Base-by-base conservation (phyloP, 2,797 vertebrate genomes). In the Hafferia zeledoni region DNA sequence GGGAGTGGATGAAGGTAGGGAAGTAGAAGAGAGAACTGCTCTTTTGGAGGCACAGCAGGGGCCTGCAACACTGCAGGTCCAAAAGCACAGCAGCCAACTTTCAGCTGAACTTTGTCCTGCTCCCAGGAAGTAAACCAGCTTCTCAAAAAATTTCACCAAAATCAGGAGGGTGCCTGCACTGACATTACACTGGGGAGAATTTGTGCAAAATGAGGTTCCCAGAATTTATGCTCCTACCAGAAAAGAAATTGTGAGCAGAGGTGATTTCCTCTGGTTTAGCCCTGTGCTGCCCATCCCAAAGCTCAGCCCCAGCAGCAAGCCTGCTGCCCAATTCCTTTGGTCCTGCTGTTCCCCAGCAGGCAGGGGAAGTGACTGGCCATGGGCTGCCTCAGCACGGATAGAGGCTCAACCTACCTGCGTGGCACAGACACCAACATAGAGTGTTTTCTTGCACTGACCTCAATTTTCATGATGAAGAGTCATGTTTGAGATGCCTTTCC, bases 131-230 rank as follows among this genome's bases (percentile, higher is more conserved):
- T 28, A 56, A 87, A 35, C 3, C 72, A 57, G 49, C 44, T 87
- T 39, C 74, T 80, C 13, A 4, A 43, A 41, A 43, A 43, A 41
- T 37, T 61, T 67, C 74, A 80, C 49, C 46, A 59, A 65, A 91
- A 33, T 0, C 1, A 8, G 52, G n/a, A 77, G 33, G 49, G 49
- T 56, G 37, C 28, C 50, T 20, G 35, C 12, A 6, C 78, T 75
- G 46, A 18, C 1, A 0, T 50, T 18, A 33, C 28, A 2, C 20
- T 0, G 1, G 33, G 27, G 24, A 71, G 13, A 81, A 83, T 37
- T 12, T 17, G 30, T 2, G 5, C 19, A 55, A 87, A 87, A 86
- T 4, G 17, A 63, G 10, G 11, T 8, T 78, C 59, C 9, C 5
- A 7, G 76, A 81, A 68, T 50, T 55, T 39, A 65, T 20, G 37